Evolutionary conservation across 2,797 vertebrate genomes (phyloP), one percentile per base, ranked within the genome.

Genomic region (Diplodus puntazzo): DNA sequence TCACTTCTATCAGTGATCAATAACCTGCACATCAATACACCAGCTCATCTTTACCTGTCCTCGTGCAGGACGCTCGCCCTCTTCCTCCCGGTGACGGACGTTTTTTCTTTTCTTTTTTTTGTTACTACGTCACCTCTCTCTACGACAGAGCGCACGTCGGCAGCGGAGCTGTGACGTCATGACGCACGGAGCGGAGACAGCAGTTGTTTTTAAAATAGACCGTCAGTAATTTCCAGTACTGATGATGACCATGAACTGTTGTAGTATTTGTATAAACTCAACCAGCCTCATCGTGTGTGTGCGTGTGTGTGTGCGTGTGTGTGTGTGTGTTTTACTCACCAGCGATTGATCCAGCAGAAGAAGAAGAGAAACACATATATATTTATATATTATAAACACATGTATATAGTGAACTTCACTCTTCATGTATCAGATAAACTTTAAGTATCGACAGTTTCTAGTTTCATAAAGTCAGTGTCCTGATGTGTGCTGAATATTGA

Each of bases 31-130:
- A 76, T 46, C 23, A 77, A 60, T 59, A 4, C 55, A 39, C 20
- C 23, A 42, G 65, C 39, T 61, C 12, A 17, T 81, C 42, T 69
- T 83, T 83, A 88, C 89, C 90, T 91, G 90, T 88, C 77, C 85
- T 80, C 84, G 70, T 82, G 83, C 80, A 82, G 81, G 87, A 83
- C 73, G 80, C 54, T 84, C 74, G 69, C 55, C 59, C 80, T 87
- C 80, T 86, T 86, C 75, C 70, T 86, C 79, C 75, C 73, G 64
- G 72, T 82, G 23, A 64, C 69, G 13, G 73, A 64, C 45, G 17
- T 14, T 20, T 30, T 30, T 68, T 45, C 30, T 55, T 43, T 73
- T 59, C 45, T 67, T 61, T 48, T 25, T 25, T n/a, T n/a, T n/a
- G n/a, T 25, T 25, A 20, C 54, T 60, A 83, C 88, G 83, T 86